A percentile compares a stretch with the other conserved stretches of the same genome.
Evolutionary conservation across 2,888 invertebrate species (phyloP).

Genomic region (Acheta domesticus): DNA sequence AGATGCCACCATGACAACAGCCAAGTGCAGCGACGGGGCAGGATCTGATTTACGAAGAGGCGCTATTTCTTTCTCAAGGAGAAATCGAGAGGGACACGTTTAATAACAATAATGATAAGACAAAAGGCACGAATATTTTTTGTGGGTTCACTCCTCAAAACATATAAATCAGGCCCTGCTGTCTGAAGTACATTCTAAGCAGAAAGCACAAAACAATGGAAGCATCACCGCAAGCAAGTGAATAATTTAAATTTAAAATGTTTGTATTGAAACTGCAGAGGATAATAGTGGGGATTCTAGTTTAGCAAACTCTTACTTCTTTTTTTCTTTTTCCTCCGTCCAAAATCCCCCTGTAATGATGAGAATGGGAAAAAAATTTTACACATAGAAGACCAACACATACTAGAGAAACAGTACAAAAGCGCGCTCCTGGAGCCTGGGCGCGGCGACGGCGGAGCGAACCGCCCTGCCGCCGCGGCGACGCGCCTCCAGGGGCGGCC

Average conservation of each 20-base stretch:
- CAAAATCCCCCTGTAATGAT: constrained; percentile 81
- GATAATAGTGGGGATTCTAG: constrained; percentile 31
- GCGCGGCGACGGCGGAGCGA: too few relatives aligned
- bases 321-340: constrained; percentile 97
- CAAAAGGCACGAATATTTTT: background rate
- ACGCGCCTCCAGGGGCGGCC: too few relatives aligned
- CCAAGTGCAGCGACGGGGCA: background rate
- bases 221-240: constrained; percentile 27
- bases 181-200: constrained; percentile 30
- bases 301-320: constrained; percentile 74
- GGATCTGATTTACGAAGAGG: background rate
- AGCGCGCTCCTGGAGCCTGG: constrained; percentile 37
- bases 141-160: background rate
- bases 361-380: constrained; percentile 49
- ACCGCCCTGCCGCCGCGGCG: too few relatives aligned
- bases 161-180: constrained; percentile 11
- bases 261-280: constrained; percentile 40
- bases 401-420: constrained; percentile 41
- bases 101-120: too few relatives aligned
- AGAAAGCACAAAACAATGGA: constrained; percentile 35
- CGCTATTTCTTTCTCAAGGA: background rate
- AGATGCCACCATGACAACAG: constrained; percentile 5
- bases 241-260: constrained; percentile 48
- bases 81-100: background rate
- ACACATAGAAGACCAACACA: constrained; percentile 45